Conservation (phyloP, 2,888 invertebrate genomes). For the Archips crataeganus region DNA sequence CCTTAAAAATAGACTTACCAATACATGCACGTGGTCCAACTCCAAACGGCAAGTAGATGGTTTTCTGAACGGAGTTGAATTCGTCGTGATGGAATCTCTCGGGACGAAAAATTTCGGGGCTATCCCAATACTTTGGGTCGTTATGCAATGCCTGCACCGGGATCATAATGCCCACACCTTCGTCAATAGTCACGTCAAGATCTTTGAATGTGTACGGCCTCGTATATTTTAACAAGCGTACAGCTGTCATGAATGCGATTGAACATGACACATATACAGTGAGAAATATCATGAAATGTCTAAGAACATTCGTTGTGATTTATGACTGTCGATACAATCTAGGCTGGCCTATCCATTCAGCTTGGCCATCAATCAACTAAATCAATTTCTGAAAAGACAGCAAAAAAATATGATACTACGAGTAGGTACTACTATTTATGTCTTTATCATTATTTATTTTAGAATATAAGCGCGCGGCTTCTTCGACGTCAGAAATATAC, state of each 20-base stretch:
- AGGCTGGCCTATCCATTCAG: conserved; percentile 30
- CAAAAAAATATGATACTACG: conserved; percentile 29
- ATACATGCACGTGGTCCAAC: conserved; percentile 41
- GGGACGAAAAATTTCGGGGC: conserved; percentile 62
- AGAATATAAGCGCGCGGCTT: too few species aligned
- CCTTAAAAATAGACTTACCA: conserved; percentile 21
- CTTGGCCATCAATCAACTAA: conserved; percentile 32
- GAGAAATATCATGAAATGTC: conserved; percentile 32
- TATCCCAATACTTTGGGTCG: conserved; percentile 64
- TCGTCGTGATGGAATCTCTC: conserved; percentile 63
- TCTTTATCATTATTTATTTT: too few species aligned
- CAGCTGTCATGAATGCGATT: not conserved
- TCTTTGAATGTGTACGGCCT: conserved; percentile 24
- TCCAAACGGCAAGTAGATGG: conserved; percentile 66
- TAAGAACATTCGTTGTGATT: conserved; percentile 29
- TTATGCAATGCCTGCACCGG: conserved; percentile 62
- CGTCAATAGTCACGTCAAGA: conserved; percentile 22
- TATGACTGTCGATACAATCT: conserved; percentile 39
- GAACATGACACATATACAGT: conserved; percentile 14
- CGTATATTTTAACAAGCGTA: not conserved
- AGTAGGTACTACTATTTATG: conserved; percentile 5
- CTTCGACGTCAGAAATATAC: too few species aligned
- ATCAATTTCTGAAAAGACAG: conserved; percentile 29
- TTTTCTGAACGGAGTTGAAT: conserved; percentile 53
- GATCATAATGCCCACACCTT: conserved; percentile 50